Conservation (phyloP, 2,113 vertebrate species). For the Trachemys scripta region DNA sequence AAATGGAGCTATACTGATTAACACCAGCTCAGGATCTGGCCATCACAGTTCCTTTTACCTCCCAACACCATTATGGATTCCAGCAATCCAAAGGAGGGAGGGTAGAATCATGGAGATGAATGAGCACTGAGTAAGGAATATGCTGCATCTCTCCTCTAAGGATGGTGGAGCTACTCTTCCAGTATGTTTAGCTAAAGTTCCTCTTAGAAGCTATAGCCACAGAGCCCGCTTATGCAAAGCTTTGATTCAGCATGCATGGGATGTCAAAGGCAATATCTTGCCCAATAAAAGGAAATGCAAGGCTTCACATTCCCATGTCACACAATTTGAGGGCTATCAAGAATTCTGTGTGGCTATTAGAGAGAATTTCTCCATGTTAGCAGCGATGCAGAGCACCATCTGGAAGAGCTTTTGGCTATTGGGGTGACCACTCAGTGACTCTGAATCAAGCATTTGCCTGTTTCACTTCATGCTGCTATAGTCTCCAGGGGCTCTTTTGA, state of each 20-base stretch:
- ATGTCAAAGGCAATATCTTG: not conserved
- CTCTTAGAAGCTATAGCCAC: not conserved
- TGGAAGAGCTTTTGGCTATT: too few relatives aligned
- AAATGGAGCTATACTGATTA: not conserved
- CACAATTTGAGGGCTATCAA: accelerated
- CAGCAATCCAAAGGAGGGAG: not conserved
- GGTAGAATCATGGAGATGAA: not conserved
- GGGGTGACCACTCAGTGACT: not conserved
- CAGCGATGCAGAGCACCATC: not conserved
- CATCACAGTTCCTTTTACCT: not conserved
- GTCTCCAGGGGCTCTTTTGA: not conserved
- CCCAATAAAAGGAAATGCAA: not conserved
- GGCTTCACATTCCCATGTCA: not conserved
- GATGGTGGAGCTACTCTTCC: not conserved
- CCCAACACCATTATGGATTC: not conserved
- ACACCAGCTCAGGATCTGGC: not conserved
- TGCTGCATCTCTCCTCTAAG: not conserved
- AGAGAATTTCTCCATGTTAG: accelerated
- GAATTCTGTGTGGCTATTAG: not conserved
- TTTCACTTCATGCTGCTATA: not conserved
- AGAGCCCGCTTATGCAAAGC: accelerated
- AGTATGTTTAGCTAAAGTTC: not conserved
- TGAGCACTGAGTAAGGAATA: not conserved
- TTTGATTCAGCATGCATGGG: not conserved
- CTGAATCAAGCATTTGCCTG: not conserved